phyloP scores from a whole-genome alignment of 2,888 invertebrate genomes.

The Artemia sp. region DNA sequence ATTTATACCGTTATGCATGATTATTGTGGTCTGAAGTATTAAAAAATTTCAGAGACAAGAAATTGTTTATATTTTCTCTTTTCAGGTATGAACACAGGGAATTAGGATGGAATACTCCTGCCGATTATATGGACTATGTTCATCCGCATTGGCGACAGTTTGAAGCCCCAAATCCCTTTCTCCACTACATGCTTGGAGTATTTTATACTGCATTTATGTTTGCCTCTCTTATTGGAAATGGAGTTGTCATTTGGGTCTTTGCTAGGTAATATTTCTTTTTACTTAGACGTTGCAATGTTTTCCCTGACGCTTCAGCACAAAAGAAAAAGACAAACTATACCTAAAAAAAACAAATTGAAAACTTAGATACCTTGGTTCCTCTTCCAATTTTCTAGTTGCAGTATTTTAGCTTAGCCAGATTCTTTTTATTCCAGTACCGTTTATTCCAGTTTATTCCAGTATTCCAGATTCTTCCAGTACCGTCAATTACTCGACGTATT shows the following conservation, averaged over 20 bases:
- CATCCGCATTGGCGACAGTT: slow-evolving; percentile 53
- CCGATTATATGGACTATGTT: slow-evolving; percentile 43
- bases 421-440: too few relatives aligned
- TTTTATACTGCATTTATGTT: slow-evolving; percentile 47
- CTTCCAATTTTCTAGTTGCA: too few relatives aligned
- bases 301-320: not conserved
- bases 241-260: slow-evolving; percentile 68
- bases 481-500: too few relatives aligned
- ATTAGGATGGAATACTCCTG: slow-evolving; percentile 51
- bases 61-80: not conserved
- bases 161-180: slow-evolving; percentile 53
- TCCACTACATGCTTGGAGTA: slow-evolving; percentile 59
- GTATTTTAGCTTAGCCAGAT: too few relatives aligned
- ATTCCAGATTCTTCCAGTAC: too few relatives aligned
- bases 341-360: too few relatives aligned
- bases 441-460: too few relatives aligned
- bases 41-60: not conserved
- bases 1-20: too few relatives aligned
- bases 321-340: not conserved
- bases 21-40: too few relatives aligned
- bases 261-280: slow-evolving; percentile 41
- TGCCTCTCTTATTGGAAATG: slow-evolving; percentile 53
- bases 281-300: slow-evolving; percentile 16
- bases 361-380: too few relatives aligned
- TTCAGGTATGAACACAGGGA: slow-evolving; percentile 28